Conservation (phyloP, 1,140 invertebrate species). For the Aphidius gifuensis region DNA sequence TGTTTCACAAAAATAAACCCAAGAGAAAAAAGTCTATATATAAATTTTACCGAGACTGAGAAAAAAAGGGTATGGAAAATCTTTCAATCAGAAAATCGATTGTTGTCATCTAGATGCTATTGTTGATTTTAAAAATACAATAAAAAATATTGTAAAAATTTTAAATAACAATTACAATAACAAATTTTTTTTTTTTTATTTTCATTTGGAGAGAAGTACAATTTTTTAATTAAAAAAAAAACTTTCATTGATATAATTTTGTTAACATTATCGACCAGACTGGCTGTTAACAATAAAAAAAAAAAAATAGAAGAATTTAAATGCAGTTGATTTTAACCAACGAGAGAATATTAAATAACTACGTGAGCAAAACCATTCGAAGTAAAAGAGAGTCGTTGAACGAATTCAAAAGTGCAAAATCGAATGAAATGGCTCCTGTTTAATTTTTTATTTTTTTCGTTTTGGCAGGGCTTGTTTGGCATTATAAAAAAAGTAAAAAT, state of each 20-base stretch:
- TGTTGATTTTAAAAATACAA: constrained; percentile 17
- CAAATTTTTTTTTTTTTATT: not conserved
- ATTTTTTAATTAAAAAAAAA: not conserved
- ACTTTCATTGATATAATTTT: constrained; percentile 7
- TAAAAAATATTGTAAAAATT: not conserved
- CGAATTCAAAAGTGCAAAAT: constrained; percentile 9
- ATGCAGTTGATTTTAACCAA: constrained; percentile 6
- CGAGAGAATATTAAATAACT: constrained; percentile 8
- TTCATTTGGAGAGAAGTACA: not conserved
- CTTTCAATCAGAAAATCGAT: constrained; percentile 30
- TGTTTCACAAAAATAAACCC: constrained; percentile 21
- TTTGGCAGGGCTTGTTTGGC: no score
- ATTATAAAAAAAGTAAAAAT: no score
- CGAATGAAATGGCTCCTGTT: constrained; percentile 16
- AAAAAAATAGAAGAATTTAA: not conserved
- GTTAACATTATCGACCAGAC: constrained; percentile 4
- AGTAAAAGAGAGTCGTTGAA: constrained; percentile 1
- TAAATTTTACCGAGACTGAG: constrained; percentile 7
- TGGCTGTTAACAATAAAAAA: not conserved
- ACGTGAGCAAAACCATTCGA: not conserved
- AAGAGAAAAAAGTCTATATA: constrained; percentile 12
- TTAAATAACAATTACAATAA: constrained; percentile 9
- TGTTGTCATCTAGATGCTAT: constrained; percentile 24
- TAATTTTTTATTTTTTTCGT: no score
- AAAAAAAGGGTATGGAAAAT: constrained; percentile 29